phyloP scores from a whole-genome alignment of 2,888 invertebrate genomes.

The Papilio elwesi region DNA sequence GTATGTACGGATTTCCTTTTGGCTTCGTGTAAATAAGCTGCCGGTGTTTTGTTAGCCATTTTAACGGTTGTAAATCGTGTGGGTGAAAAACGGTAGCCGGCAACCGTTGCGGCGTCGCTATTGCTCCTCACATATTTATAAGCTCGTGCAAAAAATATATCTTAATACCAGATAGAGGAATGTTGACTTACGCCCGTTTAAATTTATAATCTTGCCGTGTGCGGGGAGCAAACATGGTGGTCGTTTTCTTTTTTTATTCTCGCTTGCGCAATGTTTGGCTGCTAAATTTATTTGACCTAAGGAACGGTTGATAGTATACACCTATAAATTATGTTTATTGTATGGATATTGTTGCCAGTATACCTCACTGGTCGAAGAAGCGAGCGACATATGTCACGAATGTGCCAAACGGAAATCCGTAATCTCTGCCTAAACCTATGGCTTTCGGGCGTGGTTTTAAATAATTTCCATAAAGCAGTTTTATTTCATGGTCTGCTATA shows the following conservation, averaged over 20 bases:
- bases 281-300: slow-evolving; percentile 5
- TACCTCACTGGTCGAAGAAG: background rate
- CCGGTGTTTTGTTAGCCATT: slow-evolving; percentile 72
- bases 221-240: slow-evolving; percentile 6
- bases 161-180: slow-evolving; percentile 35
- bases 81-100: slow-evolving; percentile 61
- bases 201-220: slow-evolving; percentile 35
- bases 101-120: slow-evolving; percentile 50
- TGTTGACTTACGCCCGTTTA: slow-evolving; percentile 32
- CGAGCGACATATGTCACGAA: background rate
- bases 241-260: slow-evolving; percentile 8
- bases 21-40: slow-evolving; percentile 75
- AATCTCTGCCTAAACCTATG: too few species aligned
- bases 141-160: slow-evolving; percentile 42
- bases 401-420: too few species aligned
- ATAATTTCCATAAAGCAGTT: background rate
- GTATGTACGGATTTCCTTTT: slow-evolving; percentile 73
- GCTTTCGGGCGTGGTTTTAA: too few species aligned
- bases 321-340: background rate
- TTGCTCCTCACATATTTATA: slow-evolving; percentile 62
- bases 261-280: slow-evolving; percentile 5
- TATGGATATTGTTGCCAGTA: background rate
- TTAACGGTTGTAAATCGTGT: slow-evolving; percentile 73
- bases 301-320: background rate
- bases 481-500: background rate